Percentiles rank a stretch among this genome's conserved stretches.
These are phyloP conservation scores for Meriones unguiculatus DNA, from an alignment of 2,113 vertebrate genomes.

Conservation along the genomic window DNA sequence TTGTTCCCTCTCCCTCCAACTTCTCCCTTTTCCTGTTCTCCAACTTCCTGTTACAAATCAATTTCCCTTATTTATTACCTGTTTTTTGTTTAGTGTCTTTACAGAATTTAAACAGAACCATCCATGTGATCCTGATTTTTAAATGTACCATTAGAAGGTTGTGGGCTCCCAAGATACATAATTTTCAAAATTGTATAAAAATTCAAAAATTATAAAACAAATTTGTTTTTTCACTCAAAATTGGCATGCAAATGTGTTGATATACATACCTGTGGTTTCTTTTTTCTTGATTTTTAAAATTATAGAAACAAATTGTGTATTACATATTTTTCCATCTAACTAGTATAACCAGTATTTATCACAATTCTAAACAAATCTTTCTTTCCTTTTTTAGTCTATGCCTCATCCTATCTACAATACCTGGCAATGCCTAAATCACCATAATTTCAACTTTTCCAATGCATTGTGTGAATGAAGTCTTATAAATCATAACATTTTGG, in stretches of 20 bases:
- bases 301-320: background rate
- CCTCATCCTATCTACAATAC: background rate
- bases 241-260: background rate
- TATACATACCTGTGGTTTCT: background rate
- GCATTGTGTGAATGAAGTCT: background rate
- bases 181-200: constrained; percentile 46
- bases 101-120: background rate
- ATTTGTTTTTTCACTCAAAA: constrained; percentile 14
- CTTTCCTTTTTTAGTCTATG: background rate
- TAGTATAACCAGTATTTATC: background rate
- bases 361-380: background rate
- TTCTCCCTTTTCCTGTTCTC: background rate
- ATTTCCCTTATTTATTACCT: background rate
- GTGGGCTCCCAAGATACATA: background rate
- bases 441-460: constrained; percentile 43
- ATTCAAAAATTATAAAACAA: constrained; percentile 35
- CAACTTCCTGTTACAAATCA: background rate
- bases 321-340: background rate
- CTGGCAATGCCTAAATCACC: background rate
- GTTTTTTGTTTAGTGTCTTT: background rate
- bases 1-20: background rate
- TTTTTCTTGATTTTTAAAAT: constrained; percentile 35
- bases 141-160: background rate
- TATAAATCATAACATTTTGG: background rate
- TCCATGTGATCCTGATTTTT: background rate